Evolutionary conservation across 2,113 vertebrate genomes (phyloP), one percentile per base, ranked within the genome.

Genomic region (Holacanthus passer): DNA sequence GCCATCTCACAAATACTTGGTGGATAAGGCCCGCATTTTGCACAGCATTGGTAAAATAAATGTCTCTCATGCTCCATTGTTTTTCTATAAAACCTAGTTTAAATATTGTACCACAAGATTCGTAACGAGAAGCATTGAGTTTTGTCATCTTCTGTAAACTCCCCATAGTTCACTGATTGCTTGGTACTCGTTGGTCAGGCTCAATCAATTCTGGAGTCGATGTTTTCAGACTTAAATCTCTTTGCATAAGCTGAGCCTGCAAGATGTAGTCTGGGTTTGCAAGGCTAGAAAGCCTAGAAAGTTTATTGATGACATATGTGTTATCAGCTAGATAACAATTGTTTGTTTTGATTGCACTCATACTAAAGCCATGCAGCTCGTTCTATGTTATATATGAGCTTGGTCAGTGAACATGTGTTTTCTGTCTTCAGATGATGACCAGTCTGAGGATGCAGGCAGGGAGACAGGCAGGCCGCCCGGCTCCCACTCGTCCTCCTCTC

Each of bases 1-100:
- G 71, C 92, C 96, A 3, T 93, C 96, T 7, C 97, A 97, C 94
- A 99, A 96, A 76, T 97, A 96, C 92, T 94, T 97, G 70, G 83
- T 96, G 89, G 97, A 99, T 50, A 99, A 98, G 79, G 93, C 95
- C 16, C 69, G 83, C 47, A 93, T 96, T 69, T 70, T 96, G 89
- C 88, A 94, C 92, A 96, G 77, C 89, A 92, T 94, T 88, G 97
- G 98, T 99, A 96, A 88, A 66, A 56, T 56, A 32, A 55, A 24
- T 16, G 3, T 29, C 7, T 24, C 31, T 71, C 7, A 7, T 24
- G 14, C 39, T 67, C 31, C 7, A 35, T 86, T 50, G 64, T 62
- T 20, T 50, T 9, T 70, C 37, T 39, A 19, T 55, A 47, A 45
- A n/a, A 52, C 12, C 7, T 5, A 17, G 2, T 41, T 59, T 55